phyloP scores from a whole-genome alignment of 2,113 vertebrate genomes.

The Rhea americana region DNA sequence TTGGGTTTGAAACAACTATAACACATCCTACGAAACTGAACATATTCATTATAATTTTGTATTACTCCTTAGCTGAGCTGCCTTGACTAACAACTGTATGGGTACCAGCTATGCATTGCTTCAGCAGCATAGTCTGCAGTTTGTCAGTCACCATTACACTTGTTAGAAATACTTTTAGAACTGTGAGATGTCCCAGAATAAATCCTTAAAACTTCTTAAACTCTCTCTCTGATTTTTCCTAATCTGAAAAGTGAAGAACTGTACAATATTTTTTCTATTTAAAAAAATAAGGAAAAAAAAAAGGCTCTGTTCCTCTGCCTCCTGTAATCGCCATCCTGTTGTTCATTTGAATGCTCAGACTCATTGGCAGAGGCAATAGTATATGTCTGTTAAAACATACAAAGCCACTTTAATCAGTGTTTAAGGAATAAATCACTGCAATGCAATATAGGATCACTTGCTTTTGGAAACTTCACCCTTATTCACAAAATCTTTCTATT shows the following conservation, averaged over 20 bases:
- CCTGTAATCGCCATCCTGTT: background rate
- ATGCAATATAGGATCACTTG: background rate
- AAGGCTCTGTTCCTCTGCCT: background rate
- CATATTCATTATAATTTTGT: background rate
- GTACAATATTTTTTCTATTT: background rate
- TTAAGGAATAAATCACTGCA: background rate
- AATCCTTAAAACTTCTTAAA: background rate
- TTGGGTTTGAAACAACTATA: background rate
- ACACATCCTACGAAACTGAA: background rate
- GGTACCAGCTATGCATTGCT: background rate
- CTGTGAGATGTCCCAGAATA: background rate
- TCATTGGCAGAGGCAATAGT: background rate
- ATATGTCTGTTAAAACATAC: background rate
- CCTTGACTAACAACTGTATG: background rate
- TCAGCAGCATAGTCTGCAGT: background rate
- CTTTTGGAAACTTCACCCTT: background rate
- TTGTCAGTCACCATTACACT: background rate
- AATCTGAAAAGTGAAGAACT: background rate
- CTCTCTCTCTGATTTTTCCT: background rate
- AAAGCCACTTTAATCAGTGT: background rate
- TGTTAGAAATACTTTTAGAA: background rate
- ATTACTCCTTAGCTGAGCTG: background rate
- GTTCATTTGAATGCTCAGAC: background rate
- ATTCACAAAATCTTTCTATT: background rate
- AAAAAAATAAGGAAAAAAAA: background rate